phyloP scores from a whole-genome alignment of 2,888 invertebrate genomes.

The Sabellastarte sp. region DNA sequence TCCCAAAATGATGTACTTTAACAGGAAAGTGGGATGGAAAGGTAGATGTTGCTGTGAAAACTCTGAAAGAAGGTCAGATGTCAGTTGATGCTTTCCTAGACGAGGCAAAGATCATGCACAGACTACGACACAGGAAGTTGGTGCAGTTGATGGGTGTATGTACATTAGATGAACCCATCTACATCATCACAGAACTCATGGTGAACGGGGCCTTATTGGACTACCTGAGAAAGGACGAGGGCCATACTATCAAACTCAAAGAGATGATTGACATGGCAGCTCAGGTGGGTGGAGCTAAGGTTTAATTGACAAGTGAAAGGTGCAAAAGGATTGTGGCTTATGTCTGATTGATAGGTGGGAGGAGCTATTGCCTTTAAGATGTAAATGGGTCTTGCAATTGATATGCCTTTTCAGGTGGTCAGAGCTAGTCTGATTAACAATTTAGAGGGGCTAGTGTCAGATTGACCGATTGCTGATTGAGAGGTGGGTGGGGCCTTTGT shows the following conservation, averaged over 20 bases:
- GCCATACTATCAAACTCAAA: constrained; percentile 81
- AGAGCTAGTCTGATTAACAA: too few species aligned
- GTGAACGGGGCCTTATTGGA: constrained; percentile 90
- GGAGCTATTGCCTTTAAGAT: too few species aligned
- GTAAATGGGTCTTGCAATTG: too few species aligned
- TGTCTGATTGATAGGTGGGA: too few species aligned
- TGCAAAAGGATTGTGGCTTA: too few species aligned
- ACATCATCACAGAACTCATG: constrained; percentile 92
- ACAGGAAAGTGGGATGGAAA: constrained; percentile 67
- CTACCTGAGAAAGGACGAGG: constrained; percentile 79
- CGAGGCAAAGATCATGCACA: constrained; percentile 98
- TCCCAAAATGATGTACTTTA: too few species aligned
- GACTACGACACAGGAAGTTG: constrained; percentile 91
- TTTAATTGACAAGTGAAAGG: too few species aligned
- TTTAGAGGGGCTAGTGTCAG: too few species aligned
- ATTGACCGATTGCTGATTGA: too few species aligned
- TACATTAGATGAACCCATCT: constrained; percentile 88
- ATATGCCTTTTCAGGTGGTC: too few species aligned
- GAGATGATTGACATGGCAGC: constrained; percentile 94
- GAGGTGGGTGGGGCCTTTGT: too few species aligned
- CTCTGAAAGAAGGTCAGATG: constrained; percentile 94
- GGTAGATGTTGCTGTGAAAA: constrained; percentile 97
- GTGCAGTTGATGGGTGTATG: constrained; percentile 95
- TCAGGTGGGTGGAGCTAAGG: too few species aligned
- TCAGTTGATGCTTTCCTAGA: constrained; percentile 93